A percentile compares a stretch with the other conserved stretches of the same genome.
Conservation (phyloP, 1,140 invertebrate species). For the Lepidurus apus region DNA sequence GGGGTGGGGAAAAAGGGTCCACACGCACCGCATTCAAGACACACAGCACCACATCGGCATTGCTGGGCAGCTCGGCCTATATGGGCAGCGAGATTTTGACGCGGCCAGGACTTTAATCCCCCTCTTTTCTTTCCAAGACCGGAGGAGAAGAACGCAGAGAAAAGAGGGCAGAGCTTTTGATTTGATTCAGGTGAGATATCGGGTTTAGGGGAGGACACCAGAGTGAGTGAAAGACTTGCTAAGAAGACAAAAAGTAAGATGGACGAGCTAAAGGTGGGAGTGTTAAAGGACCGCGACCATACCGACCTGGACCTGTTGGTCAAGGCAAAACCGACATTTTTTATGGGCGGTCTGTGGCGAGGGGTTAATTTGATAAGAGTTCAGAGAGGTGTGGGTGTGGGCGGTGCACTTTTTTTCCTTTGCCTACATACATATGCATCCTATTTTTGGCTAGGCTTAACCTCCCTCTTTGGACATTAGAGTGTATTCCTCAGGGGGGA, state of each 20-base stretch:
- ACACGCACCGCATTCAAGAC: too few species aligned
- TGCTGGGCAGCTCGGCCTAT: neutral
- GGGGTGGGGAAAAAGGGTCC: too few species aligned
- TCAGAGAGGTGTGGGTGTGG: too few species aligned
- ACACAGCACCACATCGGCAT: neutral
- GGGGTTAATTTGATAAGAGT: too few species aligned
- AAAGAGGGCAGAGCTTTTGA: conserved; percentile 11
- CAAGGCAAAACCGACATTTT: neutral
- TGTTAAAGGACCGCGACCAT: neutral
- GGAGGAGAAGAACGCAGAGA: neutral
- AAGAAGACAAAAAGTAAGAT: conserved; percentile 20
- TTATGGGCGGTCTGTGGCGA: too few species aligned
- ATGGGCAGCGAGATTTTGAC: conserved; percentile 4
- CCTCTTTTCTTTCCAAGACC: neutral
- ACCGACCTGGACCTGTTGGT: conserved; percentile 1
- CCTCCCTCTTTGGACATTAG: too few species aligned
- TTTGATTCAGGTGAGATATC: conserved; percentile 22
- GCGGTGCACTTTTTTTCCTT: too few species aligned
- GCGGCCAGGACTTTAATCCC: neutral
- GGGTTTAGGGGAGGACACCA: conserved; percentile 14
- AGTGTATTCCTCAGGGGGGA: too few species aligned
- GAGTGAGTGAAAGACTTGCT: conserved; percentile 21
- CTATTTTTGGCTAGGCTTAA: too few species aligned
- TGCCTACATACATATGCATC: too few species aligned
- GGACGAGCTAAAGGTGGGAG: conserved; percentile 2